Percentiles rank a stretch among this genome's conserved stretches.
Evolutionary conservation across 2,797 vertebrate species (phyloP).

Genomic region (Delichon dasypus): DNA sequence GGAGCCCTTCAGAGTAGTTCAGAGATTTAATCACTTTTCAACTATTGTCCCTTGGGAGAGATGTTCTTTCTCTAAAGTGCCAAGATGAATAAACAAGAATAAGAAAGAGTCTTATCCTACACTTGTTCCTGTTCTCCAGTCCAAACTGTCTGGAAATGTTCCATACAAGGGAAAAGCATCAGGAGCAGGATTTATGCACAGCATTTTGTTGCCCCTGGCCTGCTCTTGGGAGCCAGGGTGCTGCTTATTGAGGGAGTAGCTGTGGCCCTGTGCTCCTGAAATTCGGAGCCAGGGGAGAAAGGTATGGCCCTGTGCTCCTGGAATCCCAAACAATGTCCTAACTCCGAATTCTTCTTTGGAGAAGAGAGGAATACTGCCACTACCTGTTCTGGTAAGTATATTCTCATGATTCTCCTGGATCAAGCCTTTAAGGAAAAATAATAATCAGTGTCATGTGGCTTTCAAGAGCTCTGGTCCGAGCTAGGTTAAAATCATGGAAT

Average conservation of each 20-base stretch:
- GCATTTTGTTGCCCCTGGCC: not conserved
- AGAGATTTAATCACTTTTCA: not conserved
- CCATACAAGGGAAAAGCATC: not conserved
- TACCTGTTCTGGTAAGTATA: no score
- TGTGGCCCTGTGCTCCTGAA: not conserved
- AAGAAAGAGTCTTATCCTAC: not conserved
- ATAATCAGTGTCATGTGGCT: accelerated
- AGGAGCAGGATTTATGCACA: not conserved
- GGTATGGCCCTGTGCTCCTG: not conserved
- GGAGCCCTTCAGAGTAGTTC: not conserved
- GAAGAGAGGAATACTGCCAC: not conserved
- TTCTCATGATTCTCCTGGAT: not conserved
- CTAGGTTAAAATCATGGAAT: accelerated
- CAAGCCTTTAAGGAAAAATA: not conserved
- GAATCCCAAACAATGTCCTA: accelerated
- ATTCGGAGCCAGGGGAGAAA: not conserved
- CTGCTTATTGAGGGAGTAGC: not conserved
- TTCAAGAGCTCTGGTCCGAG: accelerated
- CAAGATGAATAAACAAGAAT: not conserved
- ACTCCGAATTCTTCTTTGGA: not conserved
- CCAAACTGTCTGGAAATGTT: not conserved
- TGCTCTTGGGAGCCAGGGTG: not conserved
- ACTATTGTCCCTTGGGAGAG: not conserved
- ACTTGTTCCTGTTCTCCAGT: not conserved
- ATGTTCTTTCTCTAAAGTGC: not conserved